These are phyloP conservation scores for Tenthredo notha DNA, from an alignment of 2,888 invertebrate genomes.

Conservation along the genomic window DNA sequence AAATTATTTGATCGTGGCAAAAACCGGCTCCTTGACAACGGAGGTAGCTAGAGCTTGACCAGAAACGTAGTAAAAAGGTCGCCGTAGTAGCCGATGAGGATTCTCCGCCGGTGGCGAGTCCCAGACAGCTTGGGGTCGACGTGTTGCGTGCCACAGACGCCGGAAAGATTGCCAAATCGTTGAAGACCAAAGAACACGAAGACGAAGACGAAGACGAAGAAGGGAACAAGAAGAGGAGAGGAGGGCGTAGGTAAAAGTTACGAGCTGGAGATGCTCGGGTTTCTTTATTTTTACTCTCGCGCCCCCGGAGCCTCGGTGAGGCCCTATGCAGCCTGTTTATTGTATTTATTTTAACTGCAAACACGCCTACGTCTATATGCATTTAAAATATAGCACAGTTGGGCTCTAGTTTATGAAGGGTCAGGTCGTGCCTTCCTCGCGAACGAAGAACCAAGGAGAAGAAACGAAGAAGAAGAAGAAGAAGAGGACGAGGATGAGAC, in stretches of 20 bases:
- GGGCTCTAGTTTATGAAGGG: constrained; percentile 77
- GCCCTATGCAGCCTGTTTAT: constrained; percentile 59
- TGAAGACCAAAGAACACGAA: neutral
- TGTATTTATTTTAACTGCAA: constrained; percentile 75
- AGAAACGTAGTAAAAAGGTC: constrained; percentile 1
- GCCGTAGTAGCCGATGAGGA: constrained; percentile 17
- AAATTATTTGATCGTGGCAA: neutral
- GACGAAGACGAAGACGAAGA: constrained; percentile 32
- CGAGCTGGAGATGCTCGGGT: constrained; percentile 41
- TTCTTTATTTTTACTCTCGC: constrained; percentile 22
- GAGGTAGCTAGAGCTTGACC: neutral
- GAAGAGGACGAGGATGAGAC: constrained; percentile 32
- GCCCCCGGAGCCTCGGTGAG: neutral
- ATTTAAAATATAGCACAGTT: constrained; percentile 77
- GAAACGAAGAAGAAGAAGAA: constrained; percentile 39
- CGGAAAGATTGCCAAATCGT: constrained; percentile 26
- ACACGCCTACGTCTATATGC: constrained; percentile 77
- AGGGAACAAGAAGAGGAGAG: neutral
- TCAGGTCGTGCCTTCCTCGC: constrained; percentile 72
- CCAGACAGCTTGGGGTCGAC: constrained; percentile 51
- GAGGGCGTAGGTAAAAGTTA: constrained; percentile 36
- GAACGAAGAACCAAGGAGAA: constrained; percentile 58
- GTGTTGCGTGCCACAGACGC: constrained; percentile 35
- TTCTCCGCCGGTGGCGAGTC: constrained; percentile 33
- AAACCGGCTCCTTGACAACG: neutral